These are phyloP conservation scores for Drosophila niveifrons DNA, from an alignment of 2,888 invertebrate species.

Conservation along the genomic window DNA sequence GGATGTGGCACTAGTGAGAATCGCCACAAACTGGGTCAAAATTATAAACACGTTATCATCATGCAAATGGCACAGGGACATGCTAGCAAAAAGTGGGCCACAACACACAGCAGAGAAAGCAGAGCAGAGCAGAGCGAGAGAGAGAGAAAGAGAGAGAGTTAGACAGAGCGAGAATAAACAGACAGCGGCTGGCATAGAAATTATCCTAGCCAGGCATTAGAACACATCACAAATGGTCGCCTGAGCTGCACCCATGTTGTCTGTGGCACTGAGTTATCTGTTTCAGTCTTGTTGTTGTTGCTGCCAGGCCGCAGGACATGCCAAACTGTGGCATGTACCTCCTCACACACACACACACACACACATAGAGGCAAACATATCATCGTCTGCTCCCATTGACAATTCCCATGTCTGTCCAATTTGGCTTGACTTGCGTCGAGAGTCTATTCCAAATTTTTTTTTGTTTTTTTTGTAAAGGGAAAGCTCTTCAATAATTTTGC, in stretches of 20 bases:
- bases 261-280: constrained; percentile 55
- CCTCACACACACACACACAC: constrained; percentile 3
- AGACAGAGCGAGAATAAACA: constrained; percentile 24
- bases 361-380: constrained; percentile 3
- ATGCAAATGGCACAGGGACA: constrained; percentile 78
- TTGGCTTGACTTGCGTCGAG: constrained; percentile 7
- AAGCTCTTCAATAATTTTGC: constrained; percentile 5
- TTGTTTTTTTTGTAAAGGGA: not conserved
- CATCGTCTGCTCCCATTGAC: constrained; percentile 14
- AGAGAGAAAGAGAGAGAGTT: not conserved
- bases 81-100: constrained; percentile 43
- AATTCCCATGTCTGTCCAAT: constrained; percentile 20
- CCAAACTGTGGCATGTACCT: constrained; percentile 52
- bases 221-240: constrained; percentile 17
- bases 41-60: constrained; percentile 81
- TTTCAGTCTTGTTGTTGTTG: constrained; percentile 32
- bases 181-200: constrained; percentile 60
- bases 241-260: constrained; percentile 40
- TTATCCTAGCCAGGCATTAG: constrained; percentile 56
- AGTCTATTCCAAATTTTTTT: not conserved
- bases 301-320: constrained; percentile 47
- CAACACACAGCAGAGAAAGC: not conserved
- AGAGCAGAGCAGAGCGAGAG: constrained; percentile 4
- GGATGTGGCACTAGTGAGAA: constrained; percentile 27
- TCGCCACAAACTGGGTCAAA: constrained; percentile 72